These are phyloP conservation scores for Myzus persicae DNA, from an alignment of 1,140 invertebrate species.

Conservation along the genomic window DNA sequence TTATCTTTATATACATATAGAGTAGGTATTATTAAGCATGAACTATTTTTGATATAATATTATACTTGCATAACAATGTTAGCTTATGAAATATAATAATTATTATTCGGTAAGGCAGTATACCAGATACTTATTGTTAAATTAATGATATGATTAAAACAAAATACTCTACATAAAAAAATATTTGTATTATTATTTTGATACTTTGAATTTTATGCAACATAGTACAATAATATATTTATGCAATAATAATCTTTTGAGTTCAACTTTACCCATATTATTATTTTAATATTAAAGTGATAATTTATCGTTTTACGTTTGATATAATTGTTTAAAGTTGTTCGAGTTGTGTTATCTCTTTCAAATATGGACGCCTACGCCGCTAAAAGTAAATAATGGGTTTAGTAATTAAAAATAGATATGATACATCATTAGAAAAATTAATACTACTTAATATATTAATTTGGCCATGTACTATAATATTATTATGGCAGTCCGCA, in stretches of 20 bases:
- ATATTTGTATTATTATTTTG: neutral
- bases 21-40: neutral
- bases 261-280: neutral
- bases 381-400: neutral
- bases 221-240: neutral
- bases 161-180: neutral
- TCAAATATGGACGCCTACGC: neutral
- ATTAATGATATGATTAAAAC: neutral
- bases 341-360: neutral
- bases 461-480: neutral
- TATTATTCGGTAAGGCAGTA: neutral
- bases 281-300: neutral
- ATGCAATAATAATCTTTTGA: neutral
- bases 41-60: neutral
- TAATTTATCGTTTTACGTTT: neutral
- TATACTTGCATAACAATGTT: neutral
- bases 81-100: neutral
- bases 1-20: no score
- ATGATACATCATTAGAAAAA: neutral
- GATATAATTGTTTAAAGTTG: conserved; percentile 10
- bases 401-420: neutral
- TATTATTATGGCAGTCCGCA: neutral
- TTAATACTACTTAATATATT: neutral
- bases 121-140: neutral
- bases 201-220: neutral